Evolutionary conservation across 2,797 vertebrate genomes (phyloP), one percentile per base, ranked within the genome.

Genomic region (Siniperca undulata): DNA sequence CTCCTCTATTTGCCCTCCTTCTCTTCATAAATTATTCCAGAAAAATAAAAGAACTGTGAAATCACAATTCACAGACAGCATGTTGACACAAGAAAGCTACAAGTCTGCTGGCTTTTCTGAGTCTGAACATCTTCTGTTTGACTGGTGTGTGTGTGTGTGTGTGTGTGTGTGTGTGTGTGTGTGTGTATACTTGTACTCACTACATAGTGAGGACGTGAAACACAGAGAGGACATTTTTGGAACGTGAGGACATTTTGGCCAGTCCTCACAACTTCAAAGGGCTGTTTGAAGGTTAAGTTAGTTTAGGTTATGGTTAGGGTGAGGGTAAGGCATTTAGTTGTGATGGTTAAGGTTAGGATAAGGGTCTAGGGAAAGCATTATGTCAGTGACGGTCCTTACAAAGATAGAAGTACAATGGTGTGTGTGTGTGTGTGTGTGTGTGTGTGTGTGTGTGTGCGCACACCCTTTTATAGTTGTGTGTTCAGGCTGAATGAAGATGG

Each of bases 401-500:
- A 36, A 36, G 34, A 36, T 36, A 36, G 34, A 36, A 36, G 34
- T 2, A 36, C 34, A 36, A 36, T 3, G 3, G n/a, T n/a, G n/a
- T n/a, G n/a, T n/a, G n/a, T n/a, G n/a, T n/a, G n/a, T n/a, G n/a
- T n/a, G n/a, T n/a, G 5, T 36, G 3, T 36, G 34, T 27, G 27
- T 27, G 27, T 27, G 27, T 60, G 55, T 17, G 46, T 44, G 56
- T 8, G 58, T 59, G 56, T 19, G 56, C 6, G 3, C 38, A 10
- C 38, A 9, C 38, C 1, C 38, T 40, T 40, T 8, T 38, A 13
- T 42, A 40, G 30, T n/a, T 70, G 38, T 70, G 48, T 68, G 36
- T 71, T 64, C 14, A 50, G 73, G 75, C 14, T 76, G 30, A 75
- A 81, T 84, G 36, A 77, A 84, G 80, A 85, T 50, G 0, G 44